Base-by-base conservation (phyloP, 1,140 invertebrate species). In the Leptoteleia sp. region DNA sequence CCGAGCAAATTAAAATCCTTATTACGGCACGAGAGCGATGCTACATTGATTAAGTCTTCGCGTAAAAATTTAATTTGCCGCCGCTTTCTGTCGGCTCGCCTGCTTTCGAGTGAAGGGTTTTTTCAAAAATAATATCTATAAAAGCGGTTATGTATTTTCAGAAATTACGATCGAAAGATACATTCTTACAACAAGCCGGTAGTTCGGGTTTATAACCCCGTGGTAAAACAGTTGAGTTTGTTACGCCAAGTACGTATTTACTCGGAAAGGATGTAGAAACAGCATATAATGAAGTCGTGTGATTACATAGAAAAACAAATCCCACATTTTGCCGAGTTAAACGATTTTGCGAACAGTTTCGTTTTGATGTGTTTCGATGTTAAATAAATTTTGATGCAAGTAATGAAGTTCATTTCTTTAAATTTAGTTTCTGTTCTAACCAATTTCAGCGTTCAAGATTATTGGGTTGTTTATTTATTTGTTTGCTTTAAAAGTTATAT, bases 191-290 rank as follows among this genome's bases (percentile, higher is more conserved):
- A 31, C 35, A 48, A 48, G 33, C 19, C 19, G 25, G 35, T 4
- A 16, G 22, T 15, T 50, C 33, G 45, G 50, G 59, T 64, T 64
- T 64, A 42, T 42, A 64, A 64, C 43, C 59, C 12, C 35, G 22
- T 40, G 59, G 45, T 64, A 40, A 68, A 55, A 57, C 50, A 29
- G 62, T 57, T 29, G 50, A 68, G 40, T 68, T 68, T 55, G 64
- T 68, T 68, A 57, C 31, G 33, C 13, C 29, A 48, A 47, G 31
- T 57, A 68, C 47, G 47, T 68, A 68, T 68, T 68, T 68, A 57
- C 37, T 47, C 17, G 33, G 31, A 13, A 55, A 37, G 42, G 40
- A 45, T 52, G 47, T 54, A 25, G 35, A 33, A 65, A 38, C 42
- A 31, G 22, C 22, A 67, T 67, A 54, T 54, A 67, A 67, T 54